These are phyloP conservation scores for Tortricodes alternella DNA, from an alignment of 2,888 invertebrate species.

Conservation along the genomic window DNA sequence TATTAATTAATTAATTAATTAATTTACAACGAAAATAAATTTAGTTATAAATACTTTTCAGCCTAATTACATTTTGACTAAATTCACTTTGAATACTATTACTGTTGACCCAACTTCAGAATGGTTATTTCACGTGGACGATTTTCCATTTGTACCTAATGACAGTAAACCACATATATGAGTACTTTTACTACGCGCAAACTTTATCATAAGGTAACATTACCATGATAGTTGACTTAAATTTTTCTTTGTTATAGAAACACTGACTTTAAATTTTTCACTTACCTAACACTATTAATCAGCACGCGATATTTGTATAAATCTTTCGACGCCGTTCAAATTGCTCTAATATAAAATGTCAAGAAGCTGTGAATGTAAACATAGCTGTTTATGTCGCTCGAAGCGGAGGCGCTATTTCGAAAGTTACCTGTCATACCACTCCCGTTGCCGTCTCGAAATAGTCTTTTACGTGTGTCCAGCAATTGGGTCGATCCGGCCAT, in stretches of 20 bases:
- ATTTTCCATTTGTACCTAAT: no score
- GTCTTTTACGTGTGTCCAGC: slow-evolving; percentile 61
- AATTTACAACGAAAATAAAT: no score
- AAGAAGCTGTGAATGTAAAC: slow-evolving; percentile 24
- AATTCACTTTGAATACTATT: no score
- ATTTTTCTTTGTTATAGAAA: background rate
- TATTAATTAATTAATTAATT: no score
- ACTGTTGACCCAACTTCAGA: no score
- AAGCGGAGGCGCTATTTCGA: slow-evolving; percentile 56
- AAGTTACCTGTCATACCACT: slow-evolving; percentile 64
- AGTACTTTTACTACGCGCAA: no score
- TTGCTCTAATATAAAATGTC: slow-evolving; percentile 22
- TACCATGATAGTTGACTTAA: no score
- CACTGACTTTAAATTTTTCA: background rate
- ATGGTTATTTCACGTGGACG: no score
- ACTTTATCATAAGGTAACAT: no score
- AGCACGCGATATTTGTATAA: slow-evolving; percentile 9
- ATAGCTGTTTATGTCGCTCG: slow-evolving; percentile 39
- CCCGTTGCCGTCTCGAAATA: slow-evolving; percentile 64
- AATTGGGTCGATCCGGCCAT: slow-evolving; percentile 72
- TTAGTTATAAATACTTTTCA: no score
- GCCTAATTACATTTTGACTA: no score
- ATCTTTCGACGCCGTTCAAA: slow-evolving; percentile 16
- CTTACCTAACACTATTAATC: background rate
- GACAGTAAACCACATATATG: no score